A percentile compares a stretch with the other conserved stretches of the same genome.
Evolutionary conservation across 1,140 invertebrate genomes (phyloP).

Genomic region (Pogonomyrmex californicus): DNA sequence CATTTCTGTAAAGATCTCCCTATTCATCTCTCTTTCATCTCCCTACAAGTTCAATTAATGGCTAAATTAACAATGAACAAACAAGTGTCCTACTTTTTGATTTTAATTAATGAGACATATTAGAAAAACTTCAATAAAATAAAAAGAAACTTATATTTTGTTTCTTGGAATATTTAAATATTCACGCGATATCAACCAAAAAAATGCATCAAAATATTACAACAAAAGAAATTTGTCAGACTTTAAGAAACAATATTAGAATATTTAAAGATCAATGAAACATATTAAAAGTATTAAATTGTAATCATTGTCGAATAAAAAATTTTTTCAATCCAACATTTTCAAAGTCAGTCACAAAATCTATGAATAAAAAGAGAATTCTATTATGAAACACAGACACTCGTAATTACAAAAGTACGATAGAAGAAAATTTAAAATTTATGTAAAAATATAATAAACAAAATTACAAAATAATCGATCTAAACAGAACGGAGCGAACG

Average conservation of each 20-base stretch:
- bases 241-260: too few species aligned
- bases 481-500: not conserved
- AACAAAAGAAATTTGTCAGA: too few species aligned
- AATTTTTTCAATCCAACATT: not conserved
- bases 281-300: slow-evolving; percentile 7
- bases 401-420: not conserved
- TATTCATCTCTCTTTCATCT: not conserved
- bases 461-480: slow-evolving; percentile 15
- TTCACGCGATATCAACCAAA: too few species aligned
- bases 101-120: not conserved
- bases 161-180: too few species aligned
- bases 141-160: too few species aligned
- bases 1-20: not conserved
- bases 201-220: too few species aligned
- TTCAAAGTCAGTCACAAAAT: not conserved
- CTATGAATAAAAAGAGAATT: not conserved
- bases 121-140: not conserved
- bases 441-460: not conserved
- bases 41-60: not conserved
- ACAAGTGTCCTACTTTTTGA: not conserved
- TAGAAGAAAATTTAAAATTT: not conserved
- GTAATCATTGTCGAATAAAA: not conserved
- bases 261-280: not conserved
- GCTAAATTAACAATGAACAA: not conserved
- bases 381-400: too few species aligned